Evolutionary conservation across 2,797 vertebrate genomes (phyloP).

Genomic region (Arvicola amphibius): DNA sequence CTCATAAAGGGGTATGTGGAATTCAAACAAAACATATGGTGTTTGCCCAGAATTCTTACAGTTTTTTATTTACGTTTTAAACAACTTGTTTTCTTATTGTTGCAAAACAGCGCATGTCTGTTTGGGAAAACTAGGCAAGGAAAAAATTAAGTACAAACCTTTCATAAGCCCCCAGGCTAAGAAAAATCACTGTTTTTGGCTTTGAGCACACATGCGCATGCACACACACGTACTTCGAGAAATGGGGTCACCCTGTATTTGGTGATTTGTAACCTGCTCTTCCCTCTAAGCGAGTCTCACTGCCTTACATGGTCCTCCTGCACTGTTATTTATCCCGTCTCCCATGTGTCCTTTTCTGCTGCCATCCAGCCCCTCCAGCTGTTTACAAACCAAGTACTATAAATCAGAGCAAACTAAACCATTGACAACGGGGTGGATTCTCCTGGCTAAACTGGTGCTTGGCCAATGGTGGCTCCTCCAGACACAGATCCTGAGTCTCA

Average conservation of each 20-base stretch:
- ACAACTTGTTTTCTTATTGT: conserved; percentile 75
- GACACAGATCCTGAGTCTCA: not conserved
- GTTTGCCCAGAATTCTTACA: conserved; percentile 66
- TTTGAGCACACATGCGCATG: not conserved
- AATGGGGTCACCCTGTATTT: not conserved
- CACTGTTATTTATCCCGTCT: not conserved
- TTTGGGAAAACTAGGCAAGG: conserved; percentile 64
- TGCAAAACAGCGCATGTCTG: conserved; percentile 77
- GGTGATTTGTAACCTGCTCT: conserved; percentile 29
- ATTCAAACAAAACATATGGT: conserved; percentile 73
- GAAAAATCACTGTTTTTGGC: conserved; percentile 29
- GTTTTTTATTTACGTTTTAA: conserved; percentile 78
- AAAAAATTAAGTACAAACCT: conserved; percentile 59
- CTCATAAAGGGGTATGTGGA: conserved; percentile 49
- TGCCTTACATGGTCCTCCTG: conserved; percentile 56
- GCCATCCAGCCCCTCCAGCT: not conserved
- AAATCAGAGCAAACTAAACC: conserved; percentile 26
- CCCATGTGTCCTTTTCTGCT: not conserved
- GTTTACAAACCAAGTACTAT: conserved; percentile 46
- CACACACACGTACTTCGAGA: not conserved
- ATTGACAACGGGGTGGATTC: fast-evolving
- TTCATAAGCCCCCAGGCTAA: conserved; percentile 40
- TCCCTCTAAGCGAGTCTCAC: not conserved
- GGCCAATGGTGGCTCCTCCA: not conserved
- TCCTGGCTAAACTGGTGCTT: not conserved